Evolutionary conservation across 2,113 vertebrate species (phyloP).

Genomic region (Cyrtonyx montezumae): DNA sequence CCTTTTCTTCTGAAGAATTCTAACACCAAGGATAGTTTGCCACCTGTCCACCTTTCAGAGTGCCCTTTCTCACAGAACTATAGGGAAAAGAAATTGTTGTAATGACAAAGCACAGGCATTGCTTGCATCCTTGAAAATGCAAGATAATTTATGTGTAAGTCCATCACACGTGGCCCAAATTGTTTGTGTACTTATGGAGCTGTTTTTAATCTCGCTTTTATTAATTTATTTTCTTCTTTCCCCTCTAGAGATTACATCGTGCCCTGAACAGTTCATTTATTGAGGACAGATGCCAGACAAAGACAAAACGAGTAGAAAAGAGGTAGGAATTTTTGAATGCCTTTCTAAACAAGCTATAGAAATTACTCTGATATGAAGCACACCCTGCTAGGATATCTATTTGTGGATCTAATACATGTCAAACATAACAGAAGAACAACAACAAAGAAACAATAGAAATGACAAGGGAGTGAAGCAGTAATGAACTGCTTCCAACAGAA

Average conservation of each 20-base stretch:
- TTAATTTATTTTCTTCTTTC: conserved; percentile 63
- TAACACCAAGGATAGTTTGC: neutral
- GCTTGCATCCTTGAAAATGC: neutral
- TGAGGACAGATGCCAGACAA: conserved; percentile 87
- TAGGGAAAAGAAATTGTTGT: neutral
- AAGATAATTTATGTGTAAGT: neutral
- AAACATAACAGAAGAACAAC: neutral
- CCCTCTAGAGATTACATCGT: conserved; percentile 89
- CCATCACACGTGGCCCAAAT: neutral
- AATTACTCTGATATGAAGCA: neutral
- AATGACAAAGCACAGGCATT: neutral
- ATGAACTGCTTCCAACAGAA: neutral
- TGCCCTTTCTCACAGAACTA: neutral
- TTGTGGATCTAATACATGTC: neutral
- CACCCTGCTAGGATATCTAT: neutral
- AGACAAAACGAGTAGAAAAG: conserved; percentile 86
- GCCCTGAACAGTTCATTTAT: conserved; percentile 91
- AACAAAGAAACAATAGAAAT: neutral
- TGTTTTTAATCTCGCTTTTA: conserved; percentile 22
- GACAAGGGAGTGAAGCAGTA: neutral
- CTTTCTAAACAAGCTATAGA: neutral
- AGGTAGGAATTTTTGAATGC: conserved; percentile 80
- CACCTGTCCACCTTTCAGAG: neutral
- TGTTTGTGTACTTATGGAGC: conserved; percentile 7
- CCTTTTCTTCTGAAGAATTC: neutral